phyloP scores from a whole-genome alignment of 2,888 invertebrate species.

The Nysson spinosus region DNA sequence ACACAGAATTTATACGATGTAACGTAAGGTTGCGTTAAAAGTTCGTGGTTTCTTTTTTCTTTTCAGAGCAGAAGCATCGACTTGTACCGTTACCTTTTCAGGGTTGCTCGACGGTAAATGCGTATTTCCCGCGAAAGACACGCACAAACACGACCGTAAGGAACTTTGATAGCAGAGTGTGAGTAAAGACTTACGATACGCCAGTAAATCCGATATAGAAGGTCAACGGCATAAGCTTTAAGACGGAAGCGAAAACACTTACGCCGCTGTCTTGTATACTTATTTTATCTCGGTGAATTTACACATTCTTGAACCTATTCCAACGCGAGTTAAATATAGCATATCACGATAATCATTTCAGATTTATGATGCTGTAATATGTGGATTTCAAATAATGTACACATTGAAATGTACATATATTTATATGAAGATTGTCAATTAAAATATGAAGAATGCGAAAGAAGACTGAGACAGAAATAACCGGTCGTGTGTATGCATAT shows the following conservation, averaged over 20 bases:
- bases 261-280: too few relatives aligned
- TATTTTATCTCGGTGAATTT: too few relatives aligned
- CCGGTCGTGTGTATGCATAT: too few relatives aligned
- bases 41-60: conserved; percentile 7
- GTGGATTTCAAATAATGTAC: too few relatives aligned
- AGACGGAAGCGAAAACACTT: conserved; percentile 11
- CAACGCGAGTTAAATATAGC: too few relatives aligned
- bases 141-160: not conserved
- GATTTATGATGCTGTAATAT: too few relatives aligned
- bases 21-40: conserved; percentile 9
- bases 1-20: conserved; percentile 1
- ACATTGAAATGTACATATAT: too few relatives aligned
- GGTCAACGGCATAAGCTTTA: conserved; percentile 24
- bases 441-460: too few relatives aligned
- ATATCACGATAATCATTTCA: too few relatives aligned
- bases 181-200: conserved; percentile 14
- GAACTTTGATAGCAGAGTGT: not conserved
- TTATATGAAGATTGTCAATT: too few relatives aligned
- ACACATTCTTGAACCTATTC: too few relatives aligned
- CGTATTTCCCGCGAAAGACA: conserved; percentile 7
- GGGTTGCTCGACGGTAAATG: conserved; percentile 15
- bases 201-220: conserved; percentile 26
- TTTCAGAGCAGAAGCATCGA: not conserved
- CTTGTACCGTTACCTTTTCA: not conserved
- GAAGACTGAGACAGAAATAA: too few relatives aligned